Percentiles rank a stretch among this genome's conserved stretches.
Evolutionary conservation across 2,797 vertebrate genomes (phyloP).

Genomic region (Oreochromis grahami): DNA sequence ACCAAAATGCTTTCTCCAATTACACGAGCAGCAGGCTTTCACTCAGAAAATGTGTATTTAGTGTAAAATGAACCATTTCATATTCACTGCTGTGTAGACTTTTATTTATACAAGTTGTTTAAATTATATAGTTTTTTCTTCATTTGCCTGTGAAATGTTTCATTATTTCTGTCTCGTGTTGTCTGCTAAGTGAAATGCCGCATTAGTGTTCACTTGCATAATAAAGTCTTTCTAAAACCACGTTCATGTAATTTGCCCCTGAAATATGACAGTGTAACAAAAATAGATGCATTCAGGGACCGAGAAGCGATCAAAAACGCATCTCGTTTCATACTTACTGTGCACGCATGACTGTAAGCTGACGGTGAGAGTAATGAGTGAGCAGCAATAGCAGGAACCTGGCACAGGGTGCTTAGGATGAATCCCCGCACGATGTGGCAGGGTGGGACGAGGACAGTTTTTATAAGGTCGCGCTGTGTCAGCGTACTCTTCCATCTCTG

Average conservation of each 20-base stretch:
- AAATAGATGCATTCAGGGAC: not conserved
- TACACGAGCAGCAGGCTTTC: slow-evolving; percentile 5
- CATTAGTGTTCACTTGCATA: slow-evolving; percentile 61
- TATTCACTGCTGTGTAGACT: slow-evolving; percentile 51
- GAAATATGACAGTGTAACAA: not conserved
- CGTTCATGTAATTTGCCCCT: not conserved
- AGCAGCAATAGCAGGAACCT: not conserved
- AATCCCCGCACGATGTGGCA: not conserved
- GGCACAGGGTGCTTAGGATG: not conserved
- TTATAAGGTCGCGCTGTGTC: slow-evolving; percentile 55
- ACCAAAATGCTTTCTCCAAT: not conserved
- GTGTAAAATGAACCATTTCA: slow-evolving; percentile 56
- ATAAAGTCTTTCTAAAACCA: slow-evolving; percentile 67
- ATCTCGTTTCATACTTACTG: not conserved
- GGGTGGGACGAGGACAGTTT: slow-evolving; percentile 54
- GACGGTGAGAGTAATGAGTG: slow-evolving; percentile 10
- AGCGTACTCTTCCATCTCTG: slow-evolving; percentile 37
- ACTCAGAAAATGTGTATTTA: slow-evolving; percentile 46
- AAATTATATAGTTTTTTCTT: slow-evolving; percentile 65
- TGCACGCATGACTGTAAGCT: not conserved
- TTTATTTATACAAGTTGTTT: slow-evolving; percentile 74
- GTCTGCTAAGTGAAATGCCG: slow-evolving; percentile 55
- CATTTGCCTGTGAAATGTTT: slow-evolving; percentile 65
- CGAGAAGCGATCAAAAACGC: not conserved
- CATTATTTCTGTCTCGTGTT: slow-evolving; percentile 56